Base-by-base conservation (phyloP, 2,888 invertebrate genomes). In the Apodemia zela region DNA sequence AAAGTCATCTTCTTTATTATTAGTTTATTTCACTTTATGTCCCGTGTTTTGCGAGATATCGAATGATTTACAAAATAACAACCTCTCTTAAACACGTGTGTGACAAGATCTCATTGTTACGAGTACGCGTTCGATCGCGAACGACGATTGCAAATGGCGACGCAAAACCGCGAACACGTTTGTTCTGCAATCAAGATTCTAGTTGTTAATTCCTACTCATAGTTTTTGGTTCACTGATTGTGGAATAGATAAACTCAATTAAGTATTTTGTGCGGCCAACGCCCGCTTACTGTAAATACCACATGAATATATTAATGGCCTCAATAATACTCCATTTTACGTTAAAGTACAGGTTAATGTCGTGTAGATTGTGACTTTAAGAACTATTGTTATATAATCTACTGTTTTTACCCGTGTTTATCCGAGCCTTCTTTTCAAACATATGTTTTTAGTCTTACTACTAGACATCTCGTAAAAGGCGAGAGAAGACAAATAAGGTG, bases 51-150 rank as follows among this genome's bases (percentile, higher is more conserved):
- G 7, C 11, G 17, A 15, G 45, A 59, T 58, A 58, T 65, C 66
- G 67, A 33, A 65, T 21, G 54, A 42, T 38, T 51, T 66, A 3
- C 45, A 75, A 69, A 80, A 84, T 85, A 81, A 38, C 57, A 63
- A 59, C 76, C 73, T 61, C 67, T 70, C 72, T 72, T 71, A 74
- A 81, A 82, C 81, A 85, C 82, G 80, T 86, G 85, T 85, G 85
- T 85, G 86, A 87, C 87, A 86, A 88, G 84, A 87, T 88, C 87
- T 83, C 77, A 85, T 85, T 87, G 85, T 85, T 78, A 71, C 75
- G 71, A 72, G 72, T 74, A 68, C 73, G 71, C 69, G 72, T 68
- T 69, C 75, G 82, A 81, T 82, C 73, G 72, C 71, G 66, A 64
- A 67, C 73, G 71, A 69, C 73, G 84, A 84, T 82, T 80, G 77